A percentile compares a stretch with the other conserved stretches of the same genome.
phyloP scores from a whole-genome alignment of 1,140 invertebrate species.

The Zaprionus tsacasi region DNA sequence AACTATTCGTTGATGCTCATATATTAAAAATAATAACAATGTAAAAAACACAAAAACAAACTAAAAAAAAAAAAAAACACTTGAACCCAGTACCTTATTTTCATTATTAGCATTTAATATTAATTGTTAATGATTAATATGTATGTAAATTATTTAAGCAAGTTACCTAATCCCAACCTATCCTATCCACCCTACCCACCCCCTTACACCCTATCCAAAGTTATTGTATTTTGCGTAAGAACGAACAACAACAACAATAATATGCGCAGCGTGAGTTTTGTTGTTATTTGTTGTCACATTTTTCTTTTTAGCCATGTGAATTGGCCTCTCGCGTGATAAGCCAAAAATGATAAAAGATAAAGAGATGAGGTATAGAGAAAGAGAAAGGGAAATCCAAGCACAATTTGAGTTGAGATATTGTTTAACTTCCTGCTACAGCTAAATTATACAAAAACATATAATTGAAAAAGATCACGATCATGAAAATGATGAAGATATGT shows the following conservation, averaged over 20 bases:
- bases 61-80: slow-evolving; percentile 51
- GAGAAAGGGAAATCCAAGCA: slow-evolving; percentile 41
- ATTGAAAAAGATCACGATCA: slow-evolving; percentile 19
- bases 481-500: slow-evolving; percentile 42
- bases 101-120: slow-evolving; percentile 81
- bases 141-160: slow-evolving; percentile 82
- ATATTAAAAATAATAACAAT: slow-evolving; percentile 44
- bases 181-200: background rate
- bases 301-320: slow-evolving; percentile 59
- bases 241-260: slow-evolving; percentile 39
- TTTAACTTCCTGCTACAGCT: slow-evolving; percentile 61
- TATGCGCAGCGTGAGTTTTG: slow-evolving; percentile 67
- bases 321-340: slow-evolving; percentile 67
- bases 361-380: slow-evolving; percentile 41
- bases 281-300: slow-evolving; percentile 46
- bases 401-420: slow-evolving; percentile 64
- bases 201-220: slow-evolving; percentile 53
- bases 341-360: slow-evolving; percentile 59
- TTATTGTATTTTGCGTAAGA: slow-evolving; percentile 74
- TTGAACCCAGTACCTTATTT: slow-evolving; percentile 84
- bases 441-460: slow-evolving; percentile 39
- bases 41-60: slow-evolving; percentile 9
- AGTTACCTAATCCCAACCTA: slow-evolving; percentile 18
- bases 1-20: slow-evolving; percentile 78
- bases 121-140: slow-evolving; percentile 80